phyloP scores from a whole-genome alignment of 2,113 vertebrate genomes.

The Oreochromis spilurus region DNA sequence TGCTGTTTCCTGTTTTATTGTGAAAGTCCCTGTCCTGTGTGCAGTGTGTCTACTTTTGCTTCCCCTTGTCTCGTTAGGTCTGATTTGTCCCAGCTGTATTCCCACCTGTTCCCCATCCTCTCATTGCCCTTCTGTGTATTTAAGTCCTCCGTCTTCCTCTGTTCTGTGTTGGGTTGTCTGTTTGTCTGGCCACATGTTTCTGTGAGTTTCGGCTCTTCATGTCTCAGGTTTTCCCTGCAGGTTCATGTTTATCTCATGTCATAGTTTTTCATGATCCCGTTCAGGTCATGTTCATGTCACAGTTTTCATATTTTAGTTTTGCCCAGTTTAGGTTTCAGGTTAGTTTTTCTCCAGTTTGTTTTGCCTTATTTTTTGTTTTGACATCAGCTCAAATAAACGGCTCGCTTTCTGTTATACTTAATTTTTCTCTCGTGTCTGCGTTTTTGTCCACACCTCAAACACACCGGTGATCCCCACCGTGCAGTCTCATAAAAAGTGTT shows the following conservation, averaged over 20 bases:
- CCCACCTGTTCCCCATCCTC: background rate
- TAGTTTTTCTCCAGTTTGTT: background rate
- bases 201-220: background rate
- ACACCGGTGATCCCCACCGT: background rate
- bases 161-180: background rate
- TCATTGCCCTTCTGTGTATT: background rate
- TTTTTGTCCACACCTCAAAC: background rate
- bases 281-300: background rate
- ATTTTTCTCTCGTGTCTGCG: accelerated
- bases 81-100: background rate
- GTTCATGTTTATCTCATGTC: background rate
- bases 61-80: background rate
- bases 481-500: background rate
- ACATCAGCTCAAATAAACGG: background rate
- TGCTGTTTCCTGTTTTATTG: background rate
- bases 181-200: background rate
- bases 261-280: background rate
- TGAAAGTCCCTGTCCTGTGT: background rate
- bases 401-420: background rate
- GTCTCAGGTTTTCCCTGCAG: background rate
- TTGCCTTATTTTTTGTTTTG: background rate
- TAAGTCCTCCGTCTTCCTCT: background rate
- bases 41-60: background rate
- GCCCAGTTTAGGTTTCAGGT: background rate
- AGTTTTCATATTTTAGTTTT: background rate